Conservation (phyloP, 2,888 invertebrate genomes). For the Drosophila flavopinicola region DNA sequence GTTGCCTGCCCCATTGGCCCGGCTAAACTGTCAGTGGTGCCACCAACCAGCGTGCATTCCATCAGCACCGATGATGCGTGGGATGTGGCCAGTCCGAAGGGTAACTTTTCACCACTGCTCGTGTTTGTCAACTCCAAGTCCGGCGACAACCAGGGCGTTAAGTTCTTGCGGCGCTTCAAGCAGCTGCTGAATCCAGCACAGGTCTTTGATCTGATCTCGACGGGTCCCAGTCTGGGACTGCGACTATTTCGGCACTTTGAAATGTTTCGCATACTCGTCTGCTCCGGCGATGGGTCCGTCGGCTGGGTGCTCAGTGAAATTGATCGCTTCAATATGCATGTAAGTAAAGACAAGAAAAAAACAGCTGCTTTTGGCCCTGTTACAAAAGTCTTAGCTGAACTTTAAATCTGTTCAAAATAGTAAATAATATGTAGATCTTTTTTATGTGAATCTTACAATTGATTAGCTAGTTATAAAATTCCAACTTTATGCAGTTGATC, state of each 20-base stretch:
- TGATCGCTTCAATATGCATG: constrained; percentile 97
- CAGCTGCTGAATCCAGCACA: constrained; percentile 98
- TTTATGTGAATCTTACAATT: too few species aligned
- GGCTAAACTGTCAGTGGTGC: constrained; percentile 95
- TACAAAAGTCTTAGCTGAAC: too few species aligned
- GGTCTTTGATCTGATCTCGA: constrained; percentile 97
- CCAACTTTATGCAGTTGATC: too few species aligned
- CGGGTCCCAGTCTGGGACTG: constrained; percentile 92
- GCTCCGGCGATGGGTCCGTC: constrained; percentile 98
- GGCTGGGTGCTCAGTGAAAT: constrained; percentile 99
- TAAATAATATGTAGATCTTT: too few species aligned
- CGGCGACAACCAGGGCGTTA: constrained; percentile 98
- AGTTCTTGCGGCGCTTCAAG: constrained; percentile 96
- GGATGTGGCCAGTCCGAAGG: constrained; percentile 91
- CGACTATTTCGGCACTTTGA: constrained; percentile 97
- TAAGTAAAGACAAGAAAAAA: constrained; percentile 85
- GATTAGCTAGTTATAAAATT: too few species aligned
- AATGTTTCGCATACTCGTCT: constrained; percentile 97
- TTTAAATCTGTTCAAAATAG: too few species aligned
- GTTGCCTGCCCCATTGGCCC: constrained; percentile 94
- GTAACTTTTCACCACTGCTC: constrained; percentile 89
- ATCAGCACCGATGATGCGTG: constrained; percentile 96
- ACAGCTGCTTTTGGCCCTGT: too few species aligned
- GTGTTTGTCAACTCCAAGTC: constrained; percentile 99
- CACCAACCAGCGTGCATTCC: constrained; percentile 96